Evolutionary conservation across 2,797 vertebrate species (phyloP), one percentile per base, ranked within the genome.

Genomic region (Melanotaenia trifasciata): DNA sequence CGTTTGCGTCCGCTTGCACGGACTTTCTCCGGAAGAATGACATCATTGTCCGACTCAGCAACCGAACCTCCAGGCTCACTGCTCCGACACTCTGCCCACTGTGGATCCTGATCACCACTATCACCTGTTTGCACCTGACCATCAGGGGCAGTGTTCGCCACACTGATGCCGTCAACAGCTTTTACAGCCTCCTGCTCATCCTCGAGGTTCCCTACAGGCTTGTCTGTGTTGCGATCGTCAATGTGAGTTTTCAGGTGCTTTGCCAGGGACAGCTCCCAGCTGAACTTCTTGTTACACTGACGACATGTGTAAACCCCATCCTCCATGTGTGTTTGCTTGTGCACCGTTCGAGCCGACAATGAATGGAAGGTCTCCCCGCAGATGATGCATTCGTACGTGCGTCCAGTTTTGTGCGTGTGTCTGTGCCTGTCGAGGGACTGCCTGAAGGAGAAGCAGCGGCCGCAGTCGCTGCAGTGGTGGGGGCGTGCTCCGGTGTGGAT

Each of bases 391-490:
- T 84, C 81, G 35, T 92, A 92, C 5, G 79, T 74, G 11, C 90
- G 82, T 30, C 85, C 82, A 0, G 63, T 74, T 38, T 81, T 88
- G 71, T 95, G 95, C 0, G 90, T 94, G 54, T 87, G 90, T 7
- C 83, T 81, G 90, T 96, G 95, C 54, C 94, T 76, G 70, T 94
- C 94, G 0, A 95, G 86, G 36, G 94, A 94, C 60, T 95, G 94
- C 58, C 94, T 84, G 77, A 94, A 95, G 28, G 94, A 94, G 35
- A 95, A 95, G 74, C 94, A 80, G 74, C 93, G 93, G 1, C 90
- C 93, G 1, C 94, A 95, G 22, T 92, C 81, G 0, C 54, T 58
- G 79, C 94, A 95, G 40, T 80, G 72, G 82, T 94, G 92, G 2
- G 94, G 93, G 0, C 93, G 91, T n/a, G 94, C 94, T 0, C 93